These are phyloP conservation scores for Dynastes tityus DNA, from an alignment of 2,888 invertebrate genomes.

Conservation along the genomic window DNA sequence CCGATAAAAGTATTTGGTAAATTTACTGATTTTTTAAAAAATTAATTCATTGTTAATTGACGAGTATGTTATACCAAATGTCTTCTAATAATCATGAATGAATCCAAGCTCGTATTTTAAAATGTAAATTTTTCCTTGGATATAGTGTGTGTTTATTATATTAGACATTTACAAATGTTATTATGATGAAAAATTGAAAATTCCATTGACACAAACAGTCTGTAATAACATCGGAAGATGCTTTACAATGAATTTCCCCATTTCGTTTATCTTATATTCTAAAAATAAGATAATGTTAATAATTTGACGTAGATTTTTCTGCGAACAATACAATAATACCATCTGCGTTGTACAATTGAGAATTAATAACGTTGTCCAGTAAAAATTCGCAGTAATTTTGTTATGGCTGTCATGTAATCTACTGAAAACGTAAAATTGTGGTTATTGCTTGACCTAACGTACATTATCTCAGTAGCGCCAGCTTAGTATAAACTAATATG, in stretches of 20 bases:
- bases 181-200: slow-evolving; percentile 5
- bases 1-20: too few relatives aligned
- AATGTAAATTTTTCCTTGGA: background rate
- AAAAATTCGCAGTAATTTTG: background rate
- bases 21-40: too few relatives aligned
- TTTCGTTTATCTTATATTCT: slow-evolving; percentile 6
- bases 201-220: background rate
- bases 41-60: too few relatives aligned
- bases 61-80: too few relatives aligned
- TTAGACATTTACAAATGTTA: background rate
- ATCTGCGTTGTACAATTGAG: background rate
- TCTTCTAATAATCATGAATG: too few relatives aligned
- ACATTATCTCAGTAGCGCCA: too few relatives aligned
- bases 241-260: slow-evolving; percentile 7
- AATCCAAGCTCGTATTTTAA: too few relatives aligned
- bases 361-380: background rate
- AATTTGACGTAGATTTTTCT: background rate
- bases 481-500: too few relatives aligned
- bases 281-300: slow-evolving; percentile 10
- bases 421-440: too few relatives aligned
- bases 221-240: slow-evolving; percentile 1
- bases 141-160: background rate
- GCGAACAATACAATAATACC: background rate
- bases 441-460: too few relatives aligned
- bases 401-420: too few relatives aligned